Base-by-base conservation (phyloP, 2,888 invertebrate species). In the Cylindroiulus punctatus region DNA sequence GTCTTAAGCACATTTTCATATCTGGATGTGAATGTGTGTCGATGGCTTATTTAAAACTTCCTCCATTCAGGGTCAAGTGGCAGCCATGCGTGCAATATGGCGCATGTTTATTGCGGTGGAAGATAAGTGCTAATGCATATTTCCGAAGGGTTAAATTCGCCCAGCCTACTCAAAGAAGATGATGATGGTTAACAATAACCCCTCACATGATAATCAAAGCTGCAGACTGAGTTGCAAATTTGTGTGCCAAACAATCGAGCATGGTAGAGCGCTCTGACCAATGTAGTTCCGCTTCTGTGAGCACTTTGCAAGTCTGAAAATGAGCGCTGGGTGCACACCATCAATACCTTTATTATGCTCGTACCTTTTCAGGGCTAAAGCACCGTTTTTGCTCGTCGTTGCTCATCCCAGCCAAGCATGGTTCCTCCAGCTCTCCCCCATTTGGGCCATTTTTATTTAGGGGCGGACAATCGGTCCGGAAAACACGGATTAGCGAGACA, bases 301-400 rank as follows among this genome's bases (percentile, higher is more conserved):
- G 26, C 57, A 65, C 57, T 65, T 65, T 65, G 57, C 57, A 8
- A 0, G 22, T 22, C 57, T 82, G 8, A 40, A 82, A 82, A 82
- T 82, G 36, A 82, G 36, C 82, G 82, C 82, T 40, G 40, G 32
- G 82, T 82, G 82, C 36, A 82, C 82, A 82, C 36, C 82, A 40
- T 82, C 82, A 82, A 82, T 82, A 82, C 82, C 82, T 40, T 82
- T 82, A 82, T 82, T 82, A 82, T 32, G 36, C 32, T 36, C n/a
- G 36, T 82, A 32, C 40, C 40, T 85, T 52, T 32, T 85, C 52
- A 52, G 17, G 32, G 57, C 32, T 85, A 84, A 84, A 84, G 47
- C 44, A 85, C 26, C 85, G 85, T 85, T 85, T 85, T 85, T 85
- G 85, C 85, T 65, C 57, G 65, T 85, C 57, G 52, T 30, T 85